phyloP scores from a whole-genome alignment of 2,113 vertebrate species.

The Dolichallabes microphthalmus region DNA sequence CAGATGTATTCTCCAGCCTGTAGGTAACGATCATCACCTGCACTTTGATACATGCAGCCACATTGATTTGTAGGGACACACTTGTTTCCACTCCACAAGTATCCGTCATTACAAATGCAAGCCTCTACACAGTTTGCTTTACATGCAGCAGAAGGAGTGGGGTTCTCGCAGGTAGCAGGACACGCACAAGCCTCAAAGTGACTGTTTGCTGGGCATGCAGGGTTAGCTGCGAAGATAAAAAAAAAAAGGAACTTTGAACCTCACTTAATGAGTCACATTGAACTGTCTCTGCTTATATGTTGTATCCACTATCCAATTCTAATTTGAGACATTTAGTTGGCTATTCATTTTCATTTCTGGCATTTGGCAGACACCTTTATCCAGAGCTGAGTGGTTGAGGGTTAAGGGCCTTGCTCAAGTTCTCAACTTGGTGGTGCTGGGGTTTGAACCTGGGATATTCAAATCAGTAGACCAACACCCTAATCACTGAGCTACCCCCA shows the following conservation, averaged over 20 bases:
- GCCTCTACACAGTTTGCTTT: slow-evolving; percentile 56
- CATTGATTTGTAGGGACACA: slow-evolving; percentile 55
- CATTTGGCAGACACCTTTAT: too few relatives aligned
- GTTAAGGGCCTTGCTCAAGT: too few relatives aligned
- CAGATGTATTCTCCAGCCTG: slow-evolving; percentile 59
- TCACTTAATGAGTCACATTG: background rate
- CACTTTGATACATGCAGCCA: slow-evolving; percentile 54
- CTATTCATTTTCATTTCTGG: too few relatives aligned
- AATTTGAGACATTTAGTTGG: background rate
- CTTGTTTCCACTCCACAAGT: slow-evolving; percentile 48
- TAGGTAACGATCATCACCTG: slow-evolving; percentile 44
- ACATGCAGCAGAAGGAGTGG: slow-evolving; percentile 49
- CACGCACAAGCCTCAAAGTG: slow-evolving; percentile 51
- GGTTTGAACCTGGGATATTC: too few relatives aligned
- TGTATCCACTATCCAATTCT: background rate
- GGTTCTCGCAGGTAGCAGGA: slow-evolving; percentile 61
- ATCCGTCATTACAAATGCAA: slow-evolving; percentile 58
- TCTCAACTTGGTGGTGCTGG: too few relatives aligned
- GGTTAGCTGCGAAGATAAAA: slow-evolving; percentile 24
- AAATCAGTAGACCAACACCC: too few relatives aligned
- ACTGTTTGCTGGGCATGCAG: slow-evolving; percentile 24
- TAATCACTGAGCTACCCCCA: too few relatives aligned
- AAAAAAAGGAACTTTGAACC: background rate
- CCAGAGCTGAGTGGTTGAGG: too few relatives aligned
- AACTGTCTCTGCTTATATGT: background rate